These are phyloP conservation scores for Meteorus colon DNA, from an alignment of 2,888 invertebrate species.

Conservation along the genomic window DNA sequence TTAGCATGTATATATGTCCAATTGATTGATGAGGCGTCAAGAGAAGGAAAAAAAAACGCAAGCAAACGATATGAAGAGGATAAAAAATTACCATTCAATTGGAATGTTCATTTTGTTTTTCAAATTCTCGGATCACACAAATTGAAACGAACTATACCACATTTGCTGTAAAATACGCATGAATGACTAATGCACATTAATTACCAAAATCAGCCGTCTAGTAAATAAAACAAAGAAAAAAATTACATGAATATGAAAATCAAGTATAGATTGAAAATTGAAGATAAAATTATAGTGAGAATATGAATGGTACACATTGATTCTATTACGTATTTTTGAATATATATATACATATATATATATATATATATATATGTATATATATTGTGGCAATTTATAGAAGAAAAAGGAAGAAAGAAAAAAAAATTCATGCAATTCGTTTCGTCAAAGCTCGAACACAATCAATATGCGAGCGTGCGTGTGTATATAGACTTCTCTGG, in stretches of 20 bases:
- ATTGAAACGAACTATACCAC: not conserved
- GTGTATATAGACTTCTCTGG: not conserved
- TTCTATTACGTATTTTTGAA: constrained; percentile 1
- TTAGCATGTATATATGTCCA: constrained; percentile 71
- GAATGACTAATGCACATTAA: not conserved
- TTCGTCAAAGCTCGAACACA: not conserved
- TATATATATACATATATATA: too few species aligned
- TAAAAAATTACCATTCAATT: not conserved
- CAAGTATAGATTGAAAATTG: not conserved
- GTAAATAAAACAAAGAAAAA: not conserved
- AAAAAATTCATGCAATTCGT: not conserved
- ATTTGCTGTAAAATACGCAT: not conserved
- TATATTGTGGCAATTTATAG: not conserved
- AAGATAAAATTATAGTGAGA: not conserved
- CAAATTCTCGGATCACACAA: too few species aligned
- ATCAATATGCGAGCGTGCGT: not conserved
- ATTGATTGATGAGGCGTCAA: constrained; percentile 57
- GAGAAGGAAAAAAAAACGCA: constrained; percentile 6
- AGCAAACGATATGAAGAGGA: not conserved
- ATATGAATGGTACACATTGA: not conserved
- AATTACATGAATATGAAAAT: not conserved
- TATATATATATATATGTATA: not conserved
- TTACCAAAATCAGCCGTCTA: not conserved
- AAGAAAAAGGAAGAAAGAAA: not conserved
- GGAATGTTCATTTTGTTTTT: constrained; percentile 13